Base-by-base conservation (phyloP, 35 echinoderm and acorn worm genomes). In the Amphiura filiformis region DNA sequence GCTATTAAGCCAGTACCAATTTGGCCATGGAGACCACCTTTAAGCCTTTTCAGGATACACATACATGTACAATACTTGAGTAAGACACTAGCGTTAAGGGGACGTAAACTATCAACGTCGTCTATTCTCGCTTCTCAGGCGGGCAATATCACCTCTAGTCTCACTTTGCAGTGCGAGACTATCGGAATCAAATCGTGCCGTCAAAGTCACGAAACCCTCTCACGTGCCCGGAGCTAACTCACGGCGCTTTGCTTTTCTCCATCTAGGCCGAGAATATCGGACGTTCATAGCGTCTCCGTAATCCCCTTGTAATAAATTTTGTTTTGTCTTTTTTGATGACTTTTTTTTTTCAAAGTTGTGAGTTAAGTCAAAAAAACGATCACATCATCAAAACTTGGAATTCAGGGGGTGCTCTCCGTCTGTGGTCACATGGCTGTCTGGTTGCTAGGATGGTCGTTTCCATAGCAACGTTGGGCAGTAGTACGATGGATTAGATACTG, bases 381-480 rank as follows among this genome's bases (percentile, higher is more conserved):
- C 61, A 70, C 61, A 70, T 70, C 28, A 70, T 70, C 28, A 47
- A n/a, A 18, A 70, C 61, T 26, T 70, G 61, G 61, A 11, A n/a
- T 70, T 23, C 7, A 23, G 61, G 61, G 61, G 61, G 4, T 70
- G 61, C 61, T 26, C 61, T 70, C 61, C 61, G 26, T 70, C 61
- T 70, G n/a, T n/a, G 61, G 61, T 70, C 61, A 70, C 26, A 70
- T 70, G 26, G 61, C 26, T 70, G 26, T 11, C 26, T n/a, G 7
- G 61, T 70, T 70, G 61, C 61, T n/a, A 70, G 15, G 61, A 70
- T 30, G 61, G 61, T 70, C 9, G 28, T 70, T 18, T 70, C 61
- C 61, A 70, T 70, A 70, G 61, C 61, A 70, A 70, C 61, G n/a
- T 23, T 70, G 61, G 61, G 61, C 61, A 70, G 61, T 20, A 52